Evolutionary conservation across 2,888 invertebrate species (phyloP).

Genomic region (Mylabris sibirica): DNA sequence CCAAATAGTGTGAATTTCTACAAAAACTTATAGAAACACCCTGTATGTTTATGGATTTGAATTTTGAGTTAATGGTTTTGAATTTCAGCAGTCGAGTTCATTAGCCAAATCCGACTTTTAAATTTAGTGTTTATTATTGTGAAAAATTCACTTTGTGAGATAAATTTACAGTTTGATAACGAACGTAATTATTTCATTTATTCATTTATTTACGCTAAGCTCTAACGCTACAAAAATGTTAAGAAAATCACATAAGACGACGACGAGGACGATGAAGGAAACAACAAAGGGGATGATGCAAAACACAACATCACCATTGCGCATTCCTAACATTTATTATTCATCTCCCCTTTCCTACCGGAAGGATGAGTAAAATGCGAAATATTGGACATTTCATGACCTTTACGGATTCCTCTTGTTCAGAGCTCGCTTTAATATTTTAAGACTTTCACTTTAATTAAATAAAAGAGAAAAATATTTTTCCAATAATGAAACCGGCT

Average conservation of each 20-base stretch:
- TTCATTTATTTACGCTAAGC: neutral
- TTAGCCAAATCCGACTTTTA: too few relatives aligned
- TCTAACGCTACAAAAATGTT: neutral
- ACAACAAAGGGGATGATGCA: conserved; percentile 12
- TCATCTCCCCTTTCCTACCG: conserved; percentile 44
- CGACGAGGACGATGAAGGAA: neutral
- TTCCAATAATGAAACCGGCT: too few relatives aligned
- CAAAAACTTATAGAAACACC: too few relatives aligned
- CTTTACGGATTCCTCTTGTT: neutral
- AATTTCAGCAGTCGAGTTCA: too few relatives aligned
- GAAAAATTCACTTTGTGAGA: too few relatives aligned
- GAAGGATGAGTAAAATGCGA: conserved; percentile 12
- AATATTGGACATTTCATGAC: conserved; percentile 14
- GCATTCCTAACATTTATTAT: conserved; percentile 49
- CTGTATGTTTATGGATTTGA: too few relatives aligned
- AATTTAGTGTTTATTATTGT: too few relatives aligned
- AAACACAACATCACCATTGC: conserved; percentile 33
- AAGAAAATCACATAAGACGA: neutral
- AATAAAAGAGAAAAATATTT: neutral
- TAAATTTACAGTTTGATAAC: too few relatives aligned
- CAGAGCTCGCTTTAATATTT: neutral
- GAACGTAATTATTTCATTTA: neutral
- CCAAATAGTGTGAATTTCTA: too few relatives aligned
- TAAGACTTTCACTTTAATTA: neutral
- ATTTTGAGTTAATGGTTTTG: too few relatives aligned